Evolutionary conservation across 2,888 invertebrate genomes (phyloP), one percentile per base, ranked within the genome.

Genomic region (Agapostemon virescens): DNA sequence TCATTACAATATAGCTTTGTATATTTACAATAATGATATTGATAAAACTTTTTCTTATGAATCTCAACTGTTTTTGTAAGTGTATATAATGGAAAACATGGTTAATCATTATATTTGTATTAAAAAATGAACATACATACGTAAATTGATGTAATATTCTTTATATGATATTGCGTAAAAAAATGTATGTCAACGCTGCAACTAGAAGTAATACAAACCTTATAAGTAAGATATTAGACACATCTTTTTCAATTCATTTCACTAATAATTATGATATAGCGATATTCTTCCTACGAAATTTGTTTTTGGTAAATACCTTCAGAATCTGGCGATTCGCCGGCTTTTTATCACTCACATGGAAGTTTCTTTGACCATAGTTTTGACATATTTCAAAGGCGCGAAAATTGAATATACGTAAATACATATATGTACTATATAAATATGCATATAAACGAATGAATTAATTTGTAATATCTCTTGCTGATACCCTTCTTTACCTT

Each of bases 181-280:
- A 71, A 74, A 77, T 66, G 40, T 77, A 77, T 71, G 55, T 81
- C 68, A 74, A 55, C 55, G 36, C 55, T 81, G 42, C 49, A 63
- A 71, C 78, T 78, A 58, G n/a, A 70, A 66, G 33, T 67, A 63
- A 76, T 63, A 77, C 81, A 68, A 74, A 81, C 73, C 74, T 81
- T 70, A 77, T 13, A 13, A 69, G 33, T 67, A 26, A 11, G 40
- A 45, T 63, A 67, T 69, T 13, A 49, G 9, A 23, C 17, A 38
- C 30, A n/a, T 67, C 55, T 45, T 9, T 61, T 40, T 13, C 58
- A 40, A 33, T 42, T 42, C 6, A 26, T 61, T 61, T 45, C 9
- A 23, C 17, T 64, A 69, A 33, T 45, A 42, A 5, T 4, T 45
- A 64, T 49, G 11, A n/a, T 72, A 72, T 0, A 17, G 6, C 9